phyloP scores from a whole-genome alignment of 2,113 vertebrate species.

The Carassius carassius region DNA sequence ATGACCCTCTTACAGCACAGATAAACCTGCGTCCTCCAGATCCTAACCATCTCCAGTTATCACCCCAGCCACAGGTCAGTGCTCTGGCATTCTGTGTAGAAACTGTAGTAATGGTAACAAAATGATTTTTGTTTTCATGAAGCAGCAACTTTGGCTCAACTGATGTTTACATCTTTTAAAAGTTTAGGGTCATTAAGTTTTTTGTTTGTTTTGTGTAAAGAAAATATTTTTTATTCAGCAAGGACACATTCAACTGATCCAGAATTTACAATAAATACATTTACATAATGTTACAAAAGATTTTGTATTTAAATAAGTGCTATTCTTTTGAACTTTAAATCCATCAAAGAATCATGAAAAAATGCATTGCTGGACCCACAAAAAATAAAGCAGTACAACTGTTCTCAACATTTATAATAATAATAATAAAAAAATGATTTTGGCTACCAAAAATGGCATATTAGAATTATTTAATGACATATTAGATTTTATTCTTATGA shows the following conservation, averaged over 20 bases:
- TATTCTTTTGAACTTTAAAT: no score
- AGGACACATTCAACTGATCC: neutral
- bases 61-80: conserved; percentile 25
- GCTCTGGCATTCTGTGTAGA: neutral
- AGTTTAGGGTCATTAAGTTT: no score
- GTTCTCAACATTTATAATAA: no score
- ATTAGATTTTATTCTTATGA: neutral
- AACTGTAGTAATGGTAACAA: neutral
- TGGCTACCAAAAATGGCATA: neutral
- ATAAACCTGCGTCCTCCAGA: conserved; percentile 23
- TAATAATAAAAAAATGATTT: neutral
- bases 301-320: no score
- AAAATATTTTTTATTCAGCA: neutral
- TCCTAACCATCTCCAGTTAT: conserved; percentile 3
- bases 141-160: no score
- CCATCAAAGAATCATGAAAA: neutral
- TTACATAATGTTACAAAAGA: no score
- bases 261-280: neutral
- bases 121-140: no score
- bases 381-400: neutral
- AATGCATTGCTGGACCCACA: neutral
- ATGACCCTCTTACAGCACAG: conserved; percentile 15
- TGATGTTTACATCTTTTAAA: no score
- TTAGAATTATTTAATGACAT: no score
- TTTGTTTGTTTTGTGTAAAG: no score